Evolutionary conservation across 1,140 invertebrate genomes (phyloP).

Genomic region (Ceratina australensis): DNA sequence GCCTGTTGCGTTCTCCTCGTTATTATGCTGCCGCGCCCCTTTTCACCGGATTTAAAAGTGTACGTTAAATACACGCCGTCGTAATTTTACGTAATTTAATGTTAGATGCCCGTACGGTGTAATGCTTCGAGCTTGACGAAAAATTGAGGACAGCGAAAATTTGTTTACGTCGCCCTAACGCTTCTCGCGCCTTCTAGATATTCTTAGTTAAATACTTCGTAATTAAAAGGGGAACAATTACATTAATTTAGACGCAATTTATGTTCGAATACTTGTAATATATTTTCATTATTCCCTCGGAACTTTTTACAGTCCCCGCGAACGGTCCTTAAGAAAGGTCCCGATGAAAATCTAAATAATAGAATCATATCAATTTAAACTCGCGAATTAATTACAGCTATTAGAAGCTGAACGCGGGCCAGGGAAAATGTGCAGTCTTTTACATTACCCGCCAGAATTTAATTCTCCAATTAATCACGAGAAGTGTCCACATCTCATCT

Average conservation of each 20-base stretch:
- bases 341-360: no score
- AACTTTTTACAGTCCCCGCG: no score
- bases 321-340: not conserved
- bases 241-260: no score
- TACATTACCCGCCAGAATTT: not conserved
- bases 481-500: not conserved
- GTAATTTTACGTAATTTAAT: not conserved
- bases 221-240: no score
- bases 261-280: no score
- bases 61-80: not conserved
- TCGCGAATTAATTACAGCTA: no score
- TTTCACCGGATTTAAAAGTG: not conserved
- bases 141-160: not conserved
- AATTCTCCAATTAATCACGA: conserved; percentile 1
- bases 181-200: no score
- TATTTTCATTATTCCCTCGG: no score
- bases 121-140: not conserved
- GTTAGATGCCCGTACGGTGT: not conserved
- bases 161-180: not conserved
- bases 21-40: not conserved
- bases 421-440: not conserved
- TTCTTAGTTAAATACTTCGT: no score
- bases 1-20: not conserved
- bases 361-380: no score
- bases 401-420: no score